A percentile compares a stretch with the other conserved stretches of the same genome.
Evolutionary conservation across 2,888 invertebrate species (phyloP).

Genomic region (Tenthredo amoena): DNA sequence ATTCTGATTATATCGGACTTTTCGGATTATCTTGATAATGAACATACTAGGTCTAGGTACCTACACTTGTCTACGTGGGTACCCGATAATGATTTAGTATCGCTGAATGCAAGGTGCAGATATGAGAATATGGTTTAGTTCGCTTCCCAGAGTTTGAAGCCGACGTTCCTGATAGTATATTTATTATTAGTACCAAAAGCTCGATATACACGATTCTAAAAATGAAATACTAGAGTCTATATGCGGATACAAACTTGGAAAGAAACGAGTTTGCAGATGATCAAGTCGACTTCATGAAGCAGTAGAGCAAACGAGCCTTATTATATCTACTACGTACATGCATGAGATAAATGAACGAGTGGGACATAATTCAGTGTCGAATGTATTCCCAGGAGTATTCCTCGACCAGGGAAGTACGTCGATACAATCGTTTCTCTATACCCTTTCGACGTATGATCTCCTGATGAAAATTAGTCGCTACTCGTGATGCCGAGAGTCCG

Average conservation of each 20-base stretch:
- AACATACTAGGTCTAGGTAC: not conserved
- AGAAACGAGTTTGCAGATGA: not conserved
- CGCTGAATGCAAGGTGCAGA: not conserved
- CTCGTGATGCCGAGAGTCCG: conserved; percentile 59
- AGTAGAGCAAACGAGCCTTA: not conserved
- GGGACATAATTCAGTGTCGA: conserved; percentile 55
- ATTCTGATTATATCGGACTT: too few relatives aligned
- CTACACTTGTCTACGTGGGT: not conserved
- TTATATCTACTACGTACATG: not conserved
- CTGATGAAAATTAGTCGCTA: conserved; percentile 61
- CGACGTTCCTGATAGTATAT: not conserved
- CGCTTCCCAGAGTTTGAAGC: not conserved
- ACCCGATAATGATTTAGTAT: not conserved
- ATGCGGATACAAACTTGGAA: not conserved
- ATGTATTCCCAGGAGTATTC: conserved; percentile 63
- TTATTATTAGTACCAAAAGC: not conserved
- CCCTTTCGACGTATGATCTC: conserved; percentile 57
- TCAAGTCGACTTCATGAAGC: not conserved
- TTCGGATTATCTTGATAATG: not conserved
- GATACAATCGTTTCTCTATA: conserved; percentile 45
- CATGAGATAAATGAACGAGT: not conserved
- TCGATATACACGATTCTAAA: not conserved
- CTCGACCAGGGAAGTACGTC: conserved; percentile 59
- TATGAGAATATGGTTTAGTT: not conserved
- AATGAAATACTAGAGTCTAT: not conserved